Evolutionary conservation across 2,888 invertebrate genomes (phyloP), one percentile per base, ranked within the genome.

Genomic region (Hoplodrina ambigua): DNA sequence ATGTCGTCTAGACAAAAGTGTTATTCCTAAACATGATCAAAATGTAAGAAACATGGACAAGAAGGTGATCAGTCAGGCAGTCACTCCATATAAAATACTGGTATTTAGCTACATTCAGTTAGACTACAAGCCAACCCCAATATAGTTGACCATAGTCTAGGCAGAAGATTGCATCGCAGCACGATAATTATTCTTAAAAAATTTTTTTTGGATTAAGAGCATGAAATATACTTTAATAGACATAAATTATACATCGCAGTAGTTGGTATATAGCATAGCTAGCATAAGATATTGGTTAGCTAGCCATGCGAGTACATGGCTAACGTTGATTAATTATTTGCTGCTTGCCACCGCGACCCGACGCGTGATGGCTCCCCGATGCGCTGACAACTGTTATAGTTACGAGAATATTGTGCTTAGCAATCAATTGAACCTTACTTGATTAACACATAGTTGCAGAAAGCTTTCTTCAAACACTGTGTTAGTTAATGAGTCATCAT

Each of bases 261-360:
- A 54, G 33, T 17, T 5, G 15, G 15, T 46, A 46, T 37, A 37
- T 37, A 37, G 37, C 37, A 8, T 37, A 41, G 19, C 41, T 57
- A 19, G 19, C 25, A 64, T 53, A 30, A 49, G 59, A 69, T 63
- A 65, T 66, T 60, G 30, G 67, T 54, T 54, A 49, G n/a, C 49
- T 52, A 49, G 15, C 54, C 46, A 11, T 49, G 54, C 52, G 25
- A 25, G 25, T 25, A 25, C 67, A 56, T 60, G 33, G 41, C 37
- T 49, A 57, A 64, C 61, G 57, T 72, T 73, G 82, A 83, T 82
- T 69, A 80, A 82, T 83, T 64, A 46, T 33, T 55, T 33, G 58
- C 17, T 41, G 58, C 58, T 64, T 63, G 55, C 60, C 53, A 66
- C 49, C 15, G 62, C 11, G 46, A 46, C 13, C 25, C n/a, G 61